These are phyloP conservation scores for Petrocephalus microphthalmus DNA, from an alignment of 2,113 vertebrate genomes.

Conservation along the genomic window DNA sequence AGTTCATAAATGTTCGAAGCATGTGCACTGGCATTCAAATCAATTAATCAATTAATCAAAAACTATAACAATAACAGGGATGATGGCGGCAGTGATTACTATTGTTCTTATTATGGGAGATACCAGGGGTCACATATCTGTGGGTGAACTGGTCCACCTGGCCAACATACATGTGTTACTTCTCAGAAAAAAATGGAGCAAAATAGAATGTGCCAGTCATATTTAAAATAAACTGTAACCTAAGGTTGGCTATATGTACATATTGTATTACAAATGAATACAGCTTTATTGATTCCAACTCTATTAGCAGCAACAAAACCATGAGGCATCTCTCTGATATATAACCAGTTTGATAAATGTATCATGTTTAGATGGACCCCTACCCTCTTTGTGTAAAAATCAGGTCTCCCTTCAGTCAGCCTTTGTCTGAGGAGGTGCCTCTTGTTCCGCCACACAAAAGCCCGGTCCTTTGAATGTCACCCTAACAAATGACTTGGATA, in stretches of 20 bases:
- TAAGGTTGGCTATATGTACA: background rate
- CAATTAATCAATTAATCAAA: background rate
- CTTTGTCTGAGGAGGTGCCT: background rate
- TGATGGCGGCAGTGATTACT: background rate
- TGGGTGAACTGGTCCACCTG: background rate
- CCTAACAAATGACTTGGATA: background rate
- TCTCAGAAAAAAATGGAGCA: background rate
- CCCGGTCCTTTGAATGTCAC: background rate
- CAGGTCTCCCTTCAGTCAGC: background rate
- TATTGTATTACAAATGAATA: constrained; percentile 9
- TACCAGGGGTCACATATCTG: background rate
- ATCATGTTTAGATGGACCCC: constrained; percentile 10
- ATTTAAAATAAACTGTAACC: background rate
- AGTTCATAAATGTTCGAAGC: background rate
- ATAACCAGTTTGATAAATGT: background rate
- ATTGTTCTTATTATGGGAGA: background rate
- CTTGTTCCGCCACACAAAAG: background rate
- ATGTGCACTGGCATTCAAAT: background rate
- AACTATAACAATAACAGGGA: background rate
- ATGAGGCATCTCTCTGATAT: background rate
- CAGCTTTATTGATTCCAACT: background rate
- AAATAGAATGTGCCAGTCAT: background rate
- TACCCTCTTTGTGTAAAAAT: constrained; percentile 3
- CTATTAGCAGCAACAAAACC: background rate
- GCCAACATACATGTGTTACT: background rate